phyloP scores from a whole-genome alignment of 2,797 vertebrate species.

The Sebastes trivittatus region DNA sequence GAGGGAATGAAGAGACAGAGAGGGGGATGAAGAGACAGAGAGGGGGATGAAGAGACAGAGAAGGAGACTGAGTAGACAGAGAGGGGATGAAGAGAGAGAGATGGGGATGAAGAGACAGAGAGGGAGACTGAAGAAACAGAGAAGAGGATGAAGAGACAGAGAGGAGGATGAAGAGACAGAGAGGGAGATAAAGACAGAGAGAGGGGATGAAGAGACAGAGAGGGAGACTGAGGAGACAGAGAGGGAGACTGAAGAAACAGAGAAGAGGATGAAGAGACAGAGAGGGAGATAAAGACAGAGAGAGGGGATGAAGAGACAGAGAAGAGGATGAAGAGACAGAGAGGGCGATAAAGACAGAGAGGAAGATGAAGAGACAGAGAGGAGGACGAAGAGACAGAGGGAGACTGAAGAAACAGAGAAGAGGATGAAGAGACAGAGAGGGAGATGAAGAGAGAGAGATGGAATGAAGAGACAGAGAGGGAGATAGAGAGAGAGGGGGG shows the following conservation, averaged over 20 bases:
- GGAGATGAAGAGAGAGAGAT: not conserved
- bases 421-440: slow-evolving; percentile 50
- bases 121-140: not conserved
- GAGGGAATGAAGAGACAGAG: slow-evolving; percentile 1
- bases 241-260: rapidly evolving
- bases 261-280: not conserved
- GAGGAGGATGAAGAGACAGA: not conserved
- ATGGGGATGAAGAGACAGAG: not conserved
- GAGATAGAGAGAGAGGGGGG: slow-evolving; percentile 40
- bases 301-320: not conserved
- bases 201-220: slow-evolving; percentile 43
- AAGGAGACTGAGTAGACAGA: not conserved
- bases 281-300: not conserved
- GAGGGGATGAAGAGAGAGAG: too few species aligned
- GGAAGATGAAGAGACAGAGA: too few species aligned
- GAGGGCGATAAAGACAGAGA: not conserved
- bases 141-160: not conserved
- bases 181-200: not conserved
- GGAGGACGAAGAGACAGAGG: slow-evolving; percentile 25
- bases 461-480: slow-evolving; percentile 46
- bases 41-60: not conserved
- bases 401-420: slow-evolving; percentile 65
- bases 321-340: not conserved
- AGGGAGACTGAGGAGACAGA: slow-evolving; percentile 7
- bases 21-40: not conserved